Conservation (phyloP, 2,113 vertebrate genomes). For the Neolamprologus hecqui region DNA sequence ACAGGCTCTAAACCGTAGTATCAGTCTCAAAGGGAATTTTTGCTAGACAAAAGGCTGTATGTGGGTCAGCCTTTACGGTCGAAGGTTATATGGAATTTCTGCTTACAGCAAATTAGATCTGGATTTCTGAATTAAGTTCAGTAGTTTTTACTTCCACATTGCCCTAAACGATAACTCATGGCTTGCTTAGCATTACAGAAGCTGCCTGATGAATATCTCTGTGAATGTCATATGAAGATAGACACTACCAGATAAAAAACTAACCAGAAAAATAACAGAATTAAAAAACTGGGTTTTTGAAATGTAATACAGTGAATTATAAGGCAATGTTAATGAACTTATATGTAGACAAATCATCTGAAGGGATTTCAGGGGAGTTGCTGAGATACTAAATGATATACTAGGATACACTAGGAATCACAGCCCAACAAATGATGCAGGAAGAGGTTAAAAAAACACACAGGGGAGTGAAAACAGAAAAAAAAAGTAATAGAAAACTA, state of each 20-base stretch:
- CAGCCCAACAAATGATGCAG: neutral
- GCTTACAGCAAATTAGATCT: neutral
- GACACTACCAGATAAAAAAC: neutral
- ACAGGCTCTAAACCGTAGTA: neutral
- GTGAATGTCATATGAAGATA: neutral
- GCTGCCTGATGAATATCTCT: neutral
- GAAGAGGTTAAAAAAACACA: neutral
- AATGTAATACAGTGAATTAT: neutral
- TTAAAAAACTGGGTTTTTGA: neutral
- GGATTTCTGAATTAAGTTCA: neutral
- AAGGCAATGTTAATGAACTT: neutral
- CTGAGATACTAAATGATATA: neutral
- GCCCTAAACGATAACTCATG: neutral
- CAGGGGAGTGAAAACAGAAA: neutral
- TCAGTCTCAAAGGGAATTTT: neutral
- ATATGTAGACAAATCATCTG: neutral
- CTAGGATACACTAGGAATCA: neutral
- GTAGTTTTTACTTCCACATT: neutral
- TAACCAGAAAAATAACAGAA: neutral
- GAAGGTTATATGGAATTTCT: neutral
- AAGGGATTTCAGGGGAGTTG: neutral
- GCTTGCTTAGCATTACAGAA: neutral
- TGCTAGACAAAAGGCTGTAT: neutral
- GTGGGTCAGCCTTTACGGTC: neutral
- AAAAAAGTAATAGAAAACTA: neutral